Evolutionary conservation across 2,113 vertebrate species (phyloP).

Genomic region (Rhinolophus ferrumequinum): DNA sequence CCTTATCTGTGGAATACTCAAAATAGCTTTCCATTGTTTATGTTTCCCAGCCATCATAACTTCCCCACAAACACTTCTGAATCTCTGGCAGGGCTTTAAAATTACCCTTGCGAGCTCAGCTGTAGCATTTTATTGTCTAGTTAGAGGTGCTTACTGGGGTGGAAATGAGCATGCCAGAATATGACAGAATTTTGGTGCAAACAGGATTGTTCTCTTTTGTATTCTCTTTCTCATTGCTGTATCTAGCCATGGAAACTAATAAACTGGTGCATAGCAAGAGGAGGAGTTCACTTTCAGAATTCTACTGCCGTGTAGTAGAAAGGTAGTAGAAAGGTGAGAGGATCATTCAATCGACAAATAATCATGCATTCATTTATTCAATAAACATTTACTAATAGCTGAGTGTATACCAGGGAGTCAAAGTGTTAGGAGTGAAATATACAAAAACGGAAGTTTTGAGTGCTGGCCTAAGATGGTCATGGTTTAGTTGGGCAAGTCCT

Average conservation of each 20-base stretch:
- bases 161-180: slow-evolving; percentile 46
- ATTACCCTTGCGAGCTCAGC: slow-evolving; percentile 12
- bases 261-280: not conserved
- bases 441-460: not conserved
- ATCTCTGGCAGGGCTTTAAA: slow-evolving; percentile 12
- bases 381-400: not conserved
- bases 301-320: not conserved
- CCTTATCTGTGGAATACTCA: slow-evolving; percentile 6
- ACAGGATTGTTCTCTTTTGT: not conserved
- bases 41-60: not conserved
- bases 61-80: not conserved
- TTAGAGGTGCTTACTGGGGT: slow-evolving; percentile 1
- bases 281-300: not conserved
- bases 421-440: not conserved
- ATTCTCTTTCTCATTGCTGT: not conserved
- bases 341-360: not conserved
- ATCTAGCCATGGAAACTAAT: not conserved
- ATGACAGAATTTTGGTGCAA: slow-evolving; percentile 35
- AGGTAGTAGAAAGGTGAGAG: not conserved
- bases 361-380: not conserved
- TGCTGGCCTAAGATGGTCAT: not conserved
- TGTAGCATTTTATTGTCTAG: slow-evolving; percentile 49
- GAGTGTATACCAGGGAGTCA: not conserved
- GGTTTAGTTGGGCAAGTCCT: not conserved
- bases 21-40: slow-evolving; percentile 27